Conservation (phyloP, 2,113 vertebrate species). For the Corydoras maculifer region DNA sequence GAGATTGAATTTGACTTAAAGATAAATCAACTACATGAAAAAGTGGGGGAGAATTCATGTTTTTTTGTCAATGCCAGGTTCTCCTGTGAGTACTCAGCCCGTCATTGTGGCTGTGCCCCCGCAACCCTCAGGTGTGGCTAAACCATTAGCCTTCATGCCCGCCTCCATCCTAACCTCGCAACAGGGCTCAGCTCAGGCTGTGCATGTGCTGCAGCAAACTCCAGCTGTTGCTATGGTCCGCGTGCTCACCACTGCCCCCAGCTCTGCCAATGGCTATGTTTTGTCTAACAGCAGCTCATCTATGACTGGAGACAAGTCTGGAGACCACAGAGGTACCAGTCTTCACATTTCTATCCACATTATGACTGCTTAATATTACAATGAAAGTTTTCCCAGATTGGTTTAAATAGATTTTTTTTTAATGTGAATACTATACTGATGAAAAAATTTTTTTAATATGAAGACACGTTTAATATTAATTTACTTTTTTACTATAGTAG, state of each 20-base stretch:
- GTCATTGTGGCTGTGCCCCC: conserved; percentile 91
- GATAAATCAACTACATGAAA: neutral
- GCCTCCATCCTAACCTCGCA: conserved; percentile 75
- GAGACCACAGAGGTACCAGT: conserved; percentile 62
- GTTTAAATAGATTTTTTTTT: no score
- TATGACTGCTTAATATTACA: no score
- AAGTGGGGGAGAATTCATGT: neutral
- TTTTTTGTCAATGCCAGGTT: conserved; percentile 64
- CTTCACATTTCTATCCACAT: no score
- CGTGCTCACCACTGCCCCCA: conserved; percentile 77
- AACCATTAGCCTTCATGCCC: conserved; percentile 82
- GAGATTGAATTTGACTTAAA: no score
- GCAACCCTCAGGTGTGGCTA: conserved; percentile 73
- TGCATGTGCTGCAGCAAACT: conserved; percentile 84
- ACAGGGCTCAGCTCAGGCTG: conserved; percentile 72
- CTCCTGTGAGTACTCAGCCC: conserved; percentile 85
- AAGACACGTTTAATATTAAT: no score
- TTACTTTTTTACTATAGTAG: no score
- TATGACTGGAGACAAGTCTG: conserved; percentile 56
- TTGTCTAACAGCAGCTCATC: conserved; percentile 67
- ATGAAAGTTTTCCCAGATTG: no score
- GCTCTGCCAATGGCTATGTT: conserved; percentile 85
- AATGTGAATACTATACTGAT: no score
- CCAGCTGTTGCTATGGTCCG: conserved; percentile 90
- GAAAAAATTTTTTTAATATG: no score